Base-by-base conservation (phyloP, 2,113 vertebrate genomes). In the Tretioscincus oriximinensis region DNA sequence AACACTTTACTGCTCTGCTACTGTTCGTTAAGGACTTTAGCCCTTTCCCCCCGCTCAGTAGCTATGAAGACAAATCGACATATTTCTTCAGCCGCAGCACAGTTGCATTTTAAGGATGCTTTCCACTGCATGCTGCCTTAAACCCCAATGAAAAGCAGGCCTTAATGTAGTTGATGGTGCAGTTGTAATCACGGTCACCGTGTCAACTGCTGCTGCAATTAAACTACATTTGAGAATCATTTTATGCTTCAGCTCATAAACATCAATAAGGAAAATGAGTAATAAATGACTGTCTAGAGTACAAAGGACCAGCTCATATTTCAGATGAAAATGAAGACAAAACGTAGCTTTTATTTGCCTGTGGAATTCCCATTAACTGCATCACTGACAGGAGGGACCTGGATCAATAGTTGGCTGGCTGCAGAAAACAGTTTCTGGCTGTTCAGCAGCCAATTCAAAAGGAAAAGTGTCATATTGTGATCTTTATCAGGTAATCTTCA, bases 391-490 rank as follows among this genome's bases (percentile, higher is more conserved):
- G 91, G 94, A 95, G 94, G 91, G 96, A 93, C 90, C 85, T 91
- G 94, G 96, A 98, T 99, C 97, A 95, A 98, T 99, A 97, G 95
- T 91, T 82, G 94, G 94, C 92, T 88, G 90, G 94, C 94, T 85
- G 87, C 95, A 94, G 94, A 96, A 96, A 96, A 94, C 95, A 96
- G 96, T 96, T 94, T 95, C 96, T 95, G 92, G 95, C 96, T 96
- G 96, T 96, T 97, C 95, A 96, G 95, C 96, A 95, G 96, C 96
- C 96, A 92, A 92, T 91, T 95, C 95, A 90, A 97, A 97, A 97
- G 97, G 96, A 97, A 97, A 98, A 93, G 95, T 97, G 97, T 98
- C 97, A 98, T 98, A 98, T 97, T 96, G 97, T 96, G 97, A 97
- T 98, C 97, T 97, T 97, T 98, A 98, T 98, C 97, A 97, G 96